phyloP scores from a whole-genome alignment of 2,888 invertebrate species.

The Augochlorella aurata region DNA sequence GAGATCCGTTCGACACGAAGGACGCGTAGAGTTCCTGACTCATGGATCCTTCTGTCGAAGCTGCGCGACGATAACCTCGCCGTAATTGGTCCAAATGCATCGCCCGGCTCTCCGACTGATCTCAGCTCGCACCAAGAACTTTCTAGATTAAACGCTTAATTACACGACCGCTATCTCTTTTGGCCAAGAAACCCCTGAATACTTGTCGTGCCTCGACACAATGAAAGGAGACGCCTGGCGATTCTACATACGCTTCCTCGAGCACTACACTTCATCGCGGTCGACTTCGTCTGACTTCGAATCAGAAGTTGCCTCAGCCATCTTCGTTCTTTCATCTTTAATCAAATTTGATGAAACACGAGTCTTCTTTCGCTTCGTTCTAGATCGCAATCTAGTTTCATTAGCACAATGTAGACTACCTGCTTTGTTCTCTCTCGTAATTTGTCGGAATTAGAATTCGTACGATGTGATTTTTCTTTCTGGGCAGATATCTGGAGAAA shows the following conservation, averaged over 20 bases:
- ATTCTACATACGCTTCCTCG: background rate
- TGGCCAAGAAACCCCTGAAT: slow-evolving; percentile 44
- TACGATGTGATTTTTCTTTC: no score
- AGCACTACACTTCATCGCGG: background rate
- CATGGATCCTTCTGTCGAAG: slow-evolving; percentile 68
- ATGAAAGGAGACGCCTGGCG: slow-evolving; percentile 16
- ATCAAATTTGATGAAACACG: no score
- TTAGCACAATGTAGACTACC: no score
- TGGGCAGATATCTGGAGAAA: no score
- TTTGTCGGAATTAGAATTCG: no score
- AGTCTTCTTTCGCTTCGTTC: no score
- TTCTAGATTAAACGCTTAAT: slow-evolving; percentile 75
- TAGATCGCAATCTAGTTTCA: no score
- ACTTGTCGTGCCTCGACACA: slow-evolving; percentile 22
- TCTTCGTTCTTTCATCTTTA: background rate
- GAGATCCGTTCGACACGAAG: slow-evolving; percentile 65
- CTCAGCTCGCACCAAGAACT: slow-evolving; percentile 69
- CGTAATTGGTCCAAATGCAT: slow-evolving; percentile 74
- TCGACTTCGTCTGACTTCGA: background rate
- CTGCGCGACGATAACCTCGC: slow-evolving; percentile 72
- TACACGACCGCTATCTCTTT: slow-evolving; percentile 66
- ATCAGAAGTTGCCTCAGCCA: background rate
- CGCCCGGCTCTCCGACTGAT: slow-evolving; percentile 45
- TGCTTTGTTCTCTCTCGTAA: no score
- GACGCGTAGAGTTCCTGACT: slow-evolving; percentile 63